Percentiles rank a stretch among this genome's conserved stretches.
Evolutionary conservation across 2,113 vertebrate species (phyloP).

Genomic region (Myrmophylax atrothorax): DNA sequence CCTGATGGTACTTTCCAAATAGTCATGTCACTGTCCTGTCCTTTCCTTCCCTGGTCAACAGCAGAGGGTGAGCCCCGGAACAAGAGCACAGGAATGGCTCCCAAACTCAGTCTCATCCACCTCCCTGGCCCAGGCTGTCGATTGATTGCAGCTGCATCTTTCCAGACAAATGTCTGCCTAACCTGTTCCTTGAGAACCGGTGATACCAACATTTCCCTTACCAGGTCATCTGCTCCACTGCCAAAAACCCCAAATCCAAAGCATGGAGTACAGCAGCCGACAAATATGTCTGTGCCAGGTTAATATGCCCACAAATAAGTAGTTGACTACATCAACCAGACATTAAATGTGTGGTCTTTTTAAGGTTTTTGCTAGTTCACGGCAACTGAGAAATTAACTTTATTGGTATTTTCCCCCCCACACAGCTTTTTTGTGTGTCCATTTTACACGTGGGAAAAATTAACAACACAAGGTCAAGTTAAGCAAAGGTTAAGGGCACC

Average conservation of each 20-base stretch:
- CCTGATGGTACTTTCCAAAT: not conserved
- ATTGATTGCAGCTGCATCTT: not conserved
- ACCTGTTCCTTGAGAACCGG: not conserved
- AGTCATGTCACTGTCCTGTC: not conserved
- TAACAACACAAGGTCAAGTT: not conserved
- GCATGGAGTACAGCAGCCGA: not conserved
- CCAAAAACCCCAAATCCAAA: not conserved
- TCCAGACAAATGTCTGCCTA: not conserved
- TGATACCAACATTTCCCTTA: not conserved
- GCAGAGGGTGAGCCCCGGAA: not conserved
- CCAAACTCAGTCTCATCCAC: not conserved
- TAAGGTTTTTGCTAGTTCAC: not conserved
- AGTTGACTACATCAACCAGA: not conserved
- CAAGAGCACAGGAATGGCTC: not conserved
- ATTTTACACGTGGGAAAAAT: not conserved
- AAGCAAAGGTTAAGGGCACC: not conserved
- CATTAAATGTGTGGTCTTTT: not conserved
- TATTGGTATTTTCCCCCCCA: not conserved
- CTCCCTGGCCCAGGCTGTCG: not conserved
- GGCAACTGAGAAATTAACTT: not conserved
- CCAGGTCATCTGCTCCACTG: not conserved
- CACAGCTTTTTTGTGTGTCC: not conserved
- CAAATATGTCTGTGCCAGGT: not conserved
- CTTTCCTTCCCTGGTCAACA: not conserved
- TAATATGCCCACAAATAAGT: not conserved